phyloP scores from a whole-genome alignment of 2,888 invertebrate genomes.

The Hyles lineata region DNA sequence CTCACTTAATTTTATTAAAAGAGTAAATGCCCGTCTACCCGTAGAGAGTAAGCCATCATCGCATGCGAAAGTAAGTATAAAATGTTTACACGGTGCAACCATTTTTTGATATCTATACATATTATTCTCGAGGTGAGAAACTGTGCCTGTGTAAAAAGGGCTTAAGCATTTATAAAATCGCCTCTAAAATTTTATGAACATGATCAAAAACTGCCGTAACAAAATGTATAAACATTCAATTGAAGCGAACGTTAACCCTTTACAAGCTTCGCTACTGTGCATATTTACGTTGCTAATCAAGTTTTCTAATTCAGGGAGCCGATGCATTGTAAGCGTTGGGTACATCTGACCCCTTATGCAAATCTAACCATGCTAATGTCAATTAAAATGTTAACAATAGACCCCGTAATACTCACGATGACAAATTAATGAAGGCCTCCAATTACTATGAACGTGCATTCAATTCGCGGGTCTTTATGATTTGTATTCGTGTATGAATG shows the following conservation, averaged over 20 bases:
- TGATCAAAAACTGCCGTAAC: not conserved
- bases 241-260: slow-evolving; percentile 5
- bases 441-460: not conserved
- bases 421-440: slow-evolving; percentile 36
- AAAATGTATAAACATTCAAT: slow-evolving; percentile 9
- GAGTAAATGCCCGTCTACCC: too few species aligned
- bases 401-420: slow-evolving; percentile 33
- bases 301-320: slow-evolving; percentile 50
- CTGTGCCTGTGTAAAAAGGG: too few species aligned
- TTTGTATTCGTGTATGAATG: slow-evolving; percentile 47
- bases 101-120: too few species aligned
- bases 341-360: slow-evolving; percentile 57
- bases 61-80: too few species aligned
- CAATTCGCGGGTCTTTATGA: slow-evolving; percentile 22
- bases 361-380: slow-evolving; percentile 64
- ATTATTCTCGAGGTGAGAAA: too few species aligned
- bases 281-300: slow-evolving; percentile 38
- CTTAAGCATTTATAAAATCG: too few species aligned
- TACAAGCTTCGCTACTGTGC: slow-evolving; percentile 27
- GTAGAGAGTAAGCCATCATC: too few species aligned
- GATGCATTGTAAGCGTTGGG: slow-evolving; percentile 21
- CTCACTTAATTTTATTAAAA: too few species aligned
- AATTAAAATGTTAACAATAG: slow-evolving; percentile 81
- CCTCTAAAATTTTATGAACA: not conserved
- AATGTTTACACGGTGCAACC: too few species aligned